Conservation (phyloP, 2,888 invertebrate genomes). For the Stramonita haemastoma region DNA sequence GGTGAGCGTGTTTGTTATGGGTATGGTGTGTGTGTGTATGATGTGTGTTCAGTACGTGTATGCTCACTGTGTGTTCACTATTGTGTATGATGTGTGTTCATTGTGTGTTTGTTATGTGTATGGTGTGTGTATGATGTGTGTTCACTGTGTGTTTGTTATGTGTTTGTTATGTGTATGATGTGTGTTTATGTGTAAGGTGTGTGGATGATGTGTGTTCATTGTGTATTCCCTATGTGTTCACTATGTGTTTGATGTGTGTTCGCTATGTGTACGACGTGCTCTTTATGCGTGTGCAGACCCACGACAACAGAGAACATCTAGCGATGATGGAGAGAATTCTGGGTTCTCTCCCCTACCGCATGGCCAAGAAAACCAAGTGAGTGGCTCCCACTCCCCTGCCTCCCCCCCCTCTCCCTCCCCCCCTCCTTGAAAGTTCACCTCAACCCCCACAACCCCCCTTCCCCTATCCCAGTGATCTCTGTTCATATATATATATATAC, state of each 20-base stretch:
- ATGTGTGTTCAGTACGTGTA: too few species aligned
- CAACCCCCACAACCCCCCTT: too few species aligned
- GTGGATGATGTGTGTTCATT: too few species aligned
- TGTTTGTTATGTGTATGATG: background rate
- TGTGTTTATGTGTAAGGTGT: background rate
- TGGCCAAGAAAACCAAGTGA: constrained; percentile 83
- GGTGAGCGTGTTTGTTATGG: too few species aligned
- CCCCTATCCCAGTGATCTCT: too few species aligned
- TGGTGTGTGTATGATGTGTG: too few species aligned
- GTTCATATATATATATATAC: too few species aligned
- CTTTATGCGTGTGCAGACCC: constrained; percentile 85
- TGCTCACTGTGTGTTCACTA: too few species aligned
- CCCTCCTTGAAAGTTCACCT: background rate
- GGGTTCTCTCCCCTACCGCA: constrained; percentile 94
- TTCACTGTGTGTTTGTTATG: too few species aligned
- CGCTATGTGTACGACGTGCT: background rate
- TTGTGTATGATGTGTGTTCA: too few species aligned
- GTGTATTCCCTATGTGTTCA: background rate
- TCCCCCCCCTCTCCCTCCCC: background rate
- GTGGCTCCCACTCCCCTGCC: constrained; percentile 44
- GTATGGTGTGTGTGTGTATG: too few species aligned
- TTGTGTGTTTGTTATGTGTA: too few species aligned
- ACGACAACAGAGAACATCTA: constrained; percentile 99
- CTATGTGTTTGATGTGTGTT: background rate
- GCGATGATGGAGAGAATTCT: constrained; percentile 99